Evolutionary conservation across 2,888 invertebrate genomes (phyloP).

Genomic region (Exocentrus adspersus): DNA sequence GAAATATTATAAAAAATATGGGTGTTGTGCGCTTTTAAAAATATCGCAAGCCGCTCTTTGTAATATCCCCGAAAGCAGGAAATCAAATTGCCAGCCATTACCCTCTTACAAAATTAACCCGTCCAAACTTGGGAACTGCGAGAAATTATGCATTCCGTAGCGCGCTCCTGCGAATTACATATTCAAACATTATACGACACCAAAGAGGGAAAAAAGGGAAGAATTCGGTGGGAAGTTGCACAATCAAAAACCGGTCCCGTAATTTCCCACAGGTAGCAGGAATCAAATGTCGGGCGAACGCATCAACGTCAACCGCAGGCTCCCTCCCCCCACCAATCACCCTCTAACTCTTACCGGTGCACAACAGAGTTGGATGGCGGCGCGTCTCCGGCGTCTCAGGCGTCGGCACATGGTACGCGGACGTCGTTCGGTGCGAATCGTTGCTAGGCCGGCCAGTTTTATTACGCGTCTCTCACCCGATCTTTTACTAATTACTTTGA

Average conservation of each 20-base stretch:
- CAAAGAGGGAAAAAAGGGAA: slow-evolving; percentile 29
- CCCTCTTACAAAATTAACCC: slow-evolving; percentile 18
- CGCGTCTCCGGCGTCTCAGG: slow-evolving; percentile 48
- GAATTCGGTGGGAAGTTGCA: slow-evolving; percentile 44
- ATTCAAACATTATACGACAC: slow-evolving; percentile 38
- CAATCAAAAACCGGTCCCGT: slow-evolving; percentile 50
- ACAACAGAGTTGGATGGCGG: slow-evolving; percentile 36
- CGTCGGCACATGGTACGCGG: slow-evolving; percentile 57
- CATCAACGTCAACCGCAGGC: slow-evolving; percentile 58
- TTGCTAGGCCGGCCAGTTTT: slow-evolving; percentile 26
- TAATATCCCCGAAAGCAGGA: background rate
- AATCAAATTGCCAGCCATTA: slow-evolving; percentile 14
- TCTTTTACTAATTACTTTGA: no score
- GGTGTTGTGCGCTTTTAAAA: no score
- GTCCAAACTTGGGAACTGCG: slow-evolving; percentile 10
- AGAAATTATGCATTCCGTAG: slow-evolving; percentile 41
- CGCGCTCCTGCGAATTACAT: slow-evolving; percentile 39
- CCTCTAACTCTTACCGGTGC: slow-evolving; percentile 27
- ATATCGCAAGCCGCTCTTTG: no score
- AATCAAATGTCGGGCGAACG: slow-evolving; percentile 55
- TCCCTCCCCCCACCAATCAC: slow-evolving; percentile 43
- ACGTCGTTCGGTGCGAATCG: slow-evolving; percentile 46
- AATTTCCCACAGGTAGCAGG: slow-evolving; percentile 58
- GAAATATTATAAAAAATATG: no score
- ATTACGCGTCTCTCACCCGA: slow-evolving; percentile 25